Percentiles rank a stretch among this genome's conserved stretches.
Evolutionary conservation across 2,888 invertebrate genomes (phyloP).

Genomic region (Tinea trinotella): DNA sequence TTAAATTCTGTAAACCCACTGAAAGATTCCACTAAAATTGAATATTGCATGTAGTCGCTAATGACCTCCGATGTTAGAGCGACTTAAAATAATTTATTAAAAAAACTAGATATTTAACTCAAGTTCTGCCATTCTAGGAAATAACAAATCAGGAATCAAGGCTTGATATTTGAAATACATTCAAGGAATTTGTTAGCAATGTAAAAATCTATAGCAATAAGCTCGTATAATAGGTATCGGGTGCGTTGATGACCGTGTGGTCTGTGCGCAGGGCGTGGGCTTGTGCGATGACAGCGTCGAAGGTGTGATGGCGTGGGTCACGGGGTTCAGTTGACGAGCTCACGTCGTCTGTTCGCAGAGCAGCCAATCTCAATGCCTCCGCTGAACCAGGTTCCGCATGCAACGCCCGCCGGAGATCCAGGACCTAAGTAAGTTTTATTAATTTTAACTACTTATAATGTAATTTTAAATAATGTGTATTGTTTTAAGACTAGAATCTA

Average conservation of each 20-base stretch:
- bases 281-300: slow-evolving; percentile 63
- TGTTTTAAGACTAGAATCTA: no score
- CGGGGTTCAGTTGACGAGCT: slow-evolving; percentile 44
- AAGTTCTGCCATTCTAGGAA: no score
- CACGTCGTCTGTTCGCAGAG: slow-evolving; percentile 68
- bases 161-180: no score
- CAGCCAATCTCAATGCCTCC: slow-evolving; percentile 69
- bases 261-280: slow-evolving; percentile 64
- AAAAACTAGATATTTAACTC: no score
- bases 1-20: no score
- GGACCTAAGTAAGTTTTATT: slow-evolving; percentile 68
- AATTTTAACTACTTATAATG: background rate
- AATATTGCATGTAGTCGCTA: no score
- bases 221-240: slow-evolving; percentile 19
- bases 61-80: no score
- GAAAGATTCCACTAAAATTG: no score
- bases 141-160: no score
- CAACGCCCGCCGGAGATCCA: slow-evolving; percentile 85
- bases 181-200: no score
- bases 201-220: slow-evolving; percentile 12
- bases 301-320: slow-evolving; percentile 65
- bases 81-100: no score
- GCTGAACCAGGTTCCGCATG: slow-evolving; percentile 79
- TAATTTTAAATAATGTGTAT: no score
- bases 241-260: slow-evolving; percentile 50